Percentiles rank a stretch among this genome's conserved stretches.
These are phyloP conservation scores for Drosophila ficusphila DNA, from an alignment of 1,140 invertebrate genomes.

Conservation along the genomic window DNA sequence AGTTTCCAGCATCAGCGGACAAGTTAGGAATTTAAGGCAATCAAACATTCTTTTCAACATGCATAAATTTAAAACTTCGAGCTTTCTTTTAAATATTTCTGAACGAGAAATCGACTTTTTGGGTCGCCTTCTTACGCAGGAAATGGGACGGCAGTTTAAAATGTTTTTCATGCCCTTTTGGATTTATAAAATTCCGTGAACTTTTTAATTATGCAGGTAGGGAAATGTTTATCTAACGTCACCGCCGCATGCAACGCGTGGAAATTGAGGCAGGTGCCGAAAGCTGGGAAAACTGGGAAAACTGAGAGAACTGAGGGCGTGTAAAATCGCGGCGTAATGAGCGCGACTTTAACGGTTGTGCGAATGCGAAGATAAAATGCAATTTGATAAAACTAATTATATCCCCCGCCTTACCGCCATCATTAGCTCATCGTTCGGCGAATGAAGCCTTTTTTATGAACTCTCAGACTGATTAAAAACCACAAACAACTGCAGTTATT, in stretches of 20 bases:
- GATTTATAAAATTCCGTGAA: constrained; percentile 10
- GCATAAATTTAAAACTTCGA: not conserved
- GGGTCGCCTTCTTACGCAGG: not conserved
- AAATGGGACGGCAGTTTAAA: constrained; percentile 5
- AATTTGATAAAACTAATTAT: constrained; percentile 30
- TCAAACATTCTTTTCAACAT: not conserved
- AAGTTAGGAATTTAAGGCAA: not conserved
- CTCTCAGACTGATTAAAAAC: constrained; percentile 5
- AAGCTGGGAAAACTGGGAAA: constrained; percentile 21
- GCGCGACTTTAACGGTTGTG: constrained; percentile 19
- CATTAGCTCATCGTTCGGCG: not conserved
- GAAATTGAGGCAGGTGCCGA: constrained; percentile 24
- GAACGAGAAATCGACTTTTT: constrained; percentile 1
- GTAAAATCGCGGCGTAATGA: constrained; percentile 16
- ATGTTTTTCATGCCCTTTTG: constrained; percentile 1
- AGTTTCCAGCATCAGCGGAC: not conserved
- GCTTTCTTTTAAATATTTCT: not conserved
- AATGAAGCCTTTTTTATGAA: constrained; percentile 6
- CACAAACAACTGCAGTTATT: constrained; percentile 19
- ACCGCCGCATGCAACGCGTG: constrained; percentile 38
- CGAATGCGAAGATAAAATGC: constrained; percentile 7
- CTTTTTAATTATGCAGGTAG: constrained; percentile 41
- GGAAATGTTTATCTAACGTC: constrained; percentile 41
- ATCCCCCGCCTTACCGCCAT: not conserved
- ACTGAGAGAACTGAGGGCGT: constrained; percentile 20